These are phyloP conservation scores for Scomberomorus guttatus DNA, from an alignment of 2,797 vertebrate species.

Conservation along the genomic window DNA sequence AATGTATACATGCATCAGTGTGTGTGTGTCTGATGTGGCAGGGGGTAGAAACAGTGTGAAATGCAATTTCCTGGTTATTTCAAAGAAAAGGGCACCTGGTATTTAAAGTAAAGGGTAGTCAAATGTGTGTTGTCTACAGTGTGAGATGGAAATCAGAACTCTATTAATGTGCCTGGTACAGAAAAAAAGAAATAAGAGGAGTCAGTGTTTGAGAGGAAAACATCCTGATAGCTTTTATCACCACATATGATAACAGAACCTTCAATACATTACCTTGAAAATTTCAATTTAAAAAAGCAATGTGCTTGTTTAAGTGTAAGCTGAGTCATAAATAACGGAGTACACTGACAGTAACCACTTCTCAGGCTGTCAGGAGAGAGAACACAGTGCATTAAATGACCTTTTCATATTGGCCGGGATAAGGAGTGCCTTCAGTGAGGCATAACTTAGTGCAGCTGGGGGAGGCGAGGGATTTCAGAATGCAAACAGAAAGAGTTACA, in stretches of 20 bases:
- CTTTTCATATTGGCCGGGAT: slow-evolving; percentile 40
- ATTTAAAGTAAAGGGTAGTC: slow-evolving; percentile 38
- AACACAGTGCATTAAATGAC: slow-evolving; percentile 45
- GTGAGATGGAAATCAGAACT: background rate
- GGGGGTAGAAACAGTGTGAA: background rate
- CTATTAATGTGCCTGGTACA: slow-evolving; percentile 1
- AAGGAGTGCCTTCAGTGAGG: slow-evolving; percentile 30
- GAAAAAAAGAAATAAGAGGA: background rate
- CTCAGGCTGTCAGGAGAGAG: slow-evolving; percentile 26
- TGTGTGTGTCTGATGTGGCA: background rate
- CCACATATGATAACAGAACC: slow-evolving; percentile 10
- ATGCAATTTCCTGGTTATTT: slow-evolving; percentile 19
- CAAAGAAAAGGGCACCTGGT: slow-evolving; percentile 22
- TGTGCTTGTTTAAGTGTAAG: slow-evolving; percentile 1
- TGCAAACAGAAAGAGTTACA: background rate
- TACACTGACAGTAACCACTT: slow-evolving; percentile 20
- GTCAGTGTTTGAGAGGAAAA: slow-evolving; percentile 8
- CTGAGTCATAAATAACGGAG: slow-evolving; percentile 30
- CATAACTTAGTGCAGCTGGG: slow-evolving; percentile 5
- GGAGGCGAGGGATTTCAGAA: slow-evolving; percentile 15
- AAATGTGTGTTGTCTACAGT: slow-evolving; percentile 5
- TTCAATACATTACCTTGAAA: background rate
- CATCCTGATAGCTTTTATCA: slow-evolving; percentile 17
- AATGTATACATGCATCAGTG: background rate
- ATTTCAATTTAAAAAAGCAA: slow-evolving; percentile 15